Percentiles rank a stretch among this genome's conserved stretches.
phyloP scores from a whole-genome alignment of 2,888 invertebrate species.

The Apamea anceps region DNA sequence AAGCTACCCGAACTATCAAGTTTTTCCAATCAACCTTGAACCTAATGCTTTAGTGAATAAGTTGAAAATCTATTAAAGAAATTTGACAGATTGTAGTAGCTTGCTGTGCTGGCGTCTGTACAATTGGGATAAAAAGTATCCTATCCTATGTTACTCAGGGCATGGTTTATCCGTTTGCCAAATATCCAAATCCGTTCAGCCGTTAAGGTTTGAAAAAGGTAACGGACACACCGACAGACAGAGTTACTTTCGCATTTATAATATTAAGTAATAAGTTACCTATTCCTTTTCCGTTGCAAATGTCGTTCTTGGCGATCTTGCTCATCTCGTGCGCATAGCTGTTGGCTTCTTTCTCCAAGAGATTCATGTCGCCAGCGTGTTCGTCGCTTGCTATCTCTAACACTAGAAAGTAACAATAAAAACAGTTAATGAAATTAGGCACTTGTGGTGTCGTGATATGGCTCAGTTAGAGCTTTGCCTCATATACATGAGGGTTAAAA shows the following conservation, averaged over 20 bases:
- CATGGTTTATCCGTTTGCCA: background rate
- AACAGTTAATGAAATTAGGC: background rate
- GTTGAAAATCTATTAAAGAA: too few species aligned
- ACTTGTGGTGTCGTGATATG: background rate
- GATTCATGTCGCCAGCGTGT: constrained; percentile 83
- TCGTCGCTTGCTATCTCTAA: constrained; percentile 91
- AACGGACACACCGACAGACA: background rate
- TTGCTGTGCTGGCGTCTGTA: too few species aligned
- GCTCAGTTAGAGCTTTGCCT: background rate
- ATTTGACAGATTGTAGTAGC: too few species aligned
- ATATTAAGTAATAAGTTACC: constrained; percentile 68
- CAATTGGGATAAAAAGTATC: background rate
- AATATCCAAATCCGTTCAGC: background rate
- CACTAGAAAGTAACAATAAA: constrained; percentile 79
- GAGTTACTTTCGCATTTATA: background rate
- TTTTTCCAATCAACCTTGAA: too few species aligned
- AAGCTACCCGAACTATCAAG: too few species aligned
- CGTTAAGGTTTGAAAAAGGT: background rate
- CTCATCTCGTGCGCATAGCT: constrained; percentile 84
- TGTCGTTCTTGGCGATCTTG: constrained; percentile 80
- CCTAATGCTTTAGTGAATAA: too few species aligned
- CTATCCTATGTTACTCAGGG: background rate
- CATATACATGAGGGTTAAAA: background rate
- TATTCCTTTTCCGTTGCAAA: constrained; percentile 76
- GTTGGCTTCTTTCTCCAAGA: constrained; percentile 82